Percentiles rank a stretch among this genome's conserved stretches.
Conservation (phyloP, 2,113 vertebrate genomes). For the Ovibos moschatus region DNA sequence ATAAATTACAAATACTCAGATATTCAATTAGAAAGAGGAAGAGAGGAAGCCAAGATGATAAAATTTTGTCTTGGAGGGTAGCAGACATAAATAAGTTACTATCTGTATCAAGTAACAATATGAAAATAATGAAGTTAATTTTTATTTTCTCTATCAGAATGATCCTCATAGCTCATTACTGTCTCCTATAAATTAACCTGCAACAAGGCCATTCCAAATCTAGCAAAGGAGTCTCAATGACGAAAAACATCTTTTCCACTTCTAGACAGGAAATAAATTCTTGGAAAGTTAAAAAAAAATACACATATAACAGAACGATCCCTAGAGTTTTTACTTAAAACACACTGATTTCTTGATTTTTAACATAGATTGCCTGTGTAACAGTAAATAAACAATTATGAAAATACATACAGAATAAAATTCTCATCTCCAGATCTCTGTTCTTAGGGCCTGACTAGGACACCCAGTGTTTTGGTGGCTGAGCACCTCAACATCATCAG, state of each 20-base stretch:
- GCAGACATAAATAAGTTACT: not conserved
- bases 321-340: constrained; percentile 6
- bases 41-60: not conserved
- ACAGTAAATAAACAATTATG: not conserved
- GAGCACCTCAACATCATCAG: not conserved
- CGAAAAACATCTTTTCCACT: not conserved
- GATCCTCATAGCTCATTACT: not conserved
- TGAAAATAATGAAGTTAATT: constrained; percentile 16
- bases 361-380: not conserved
- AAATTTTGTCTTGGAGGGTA: constrained; percentile 13
- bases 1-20: not conserved
- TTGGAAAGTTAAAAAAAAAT: constrained; percentile 2
- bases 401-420: not conserved
- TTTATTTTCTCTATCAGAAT: constrained; percentile 21
- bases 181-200: not conserved
- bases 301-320: not conserved
- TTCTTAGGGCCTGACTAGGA: not conserved
- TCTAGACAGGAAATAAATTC: constrained; percentile 20
- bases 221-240: not conserved
- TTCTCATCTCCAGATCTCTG: not conserved
- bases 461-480: not conserved
- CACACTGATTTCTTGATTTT: not conserved
- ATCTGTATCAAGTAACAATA: not conserved
- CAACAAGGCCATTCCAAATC: not conserved
- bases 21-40: constrained; percentile 13